Evolutionary conservation across 2,113 vertebrate species (phyloP), one percentile per base, ranked within the genome.

Genomic region (Eulemur macaco): DNA sequence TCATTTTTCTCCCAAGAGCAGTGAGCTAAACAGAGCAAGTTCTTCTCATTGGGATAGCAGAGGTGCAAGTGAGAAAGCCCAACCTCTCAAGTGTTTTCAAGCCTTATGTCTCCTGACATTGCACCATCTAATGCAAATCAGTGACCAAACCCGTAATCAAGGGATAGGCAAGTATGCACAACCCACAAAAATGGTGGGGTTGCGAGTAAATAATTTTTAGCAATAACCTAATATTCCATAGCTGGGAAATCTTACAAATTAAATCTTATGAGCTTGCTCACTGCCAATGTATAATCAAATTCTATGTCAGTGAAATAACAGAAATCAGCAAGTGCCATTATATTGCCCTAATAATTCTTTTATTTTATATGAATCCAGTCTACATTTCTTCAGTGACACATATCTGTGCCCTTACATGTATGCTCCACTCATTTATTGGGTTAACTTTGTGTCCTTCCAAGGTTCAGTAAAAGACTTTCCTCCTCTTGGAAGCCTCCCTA

Each of bases 371-470:
- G 17, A 56, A 66, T 81, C 50, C 25, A 89, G 54, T 71, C 50
- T 42, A 94, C 25, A 90, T 66, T 68, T 94, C 34, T 54, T 56
- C 9, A 42, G 5, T 78, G 80, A 77, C 50, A 64, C 27, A 52
- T 63, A 56, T 52, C 34, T 92, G 37, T 86, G 68, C 25, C 82
- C 78, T 93, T 68, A 68, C 14, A 83, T 42, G 39, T 78, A 20
- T 87, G 25, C 5, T 6, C 47, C 50, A 60, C 8, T 71, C 69
- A 96, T 27, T 42, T 37, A 63, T 14, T 74, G 47, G 39, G 15
- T 86, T 87, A 95, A 83, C 42, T 31, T 68, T 47, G 29, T 6
- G 54, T 37, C 77, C 56, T 94, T 96, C 94, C 6, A 86, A 47
- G 45, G 91, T 82, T 93, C 4, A 85, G 29, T 12, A 69, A 45